phyloP scores from a whole-genome alignment of 2,888 invertebrate genomes.

The Drosophila helvetica region DNA sequence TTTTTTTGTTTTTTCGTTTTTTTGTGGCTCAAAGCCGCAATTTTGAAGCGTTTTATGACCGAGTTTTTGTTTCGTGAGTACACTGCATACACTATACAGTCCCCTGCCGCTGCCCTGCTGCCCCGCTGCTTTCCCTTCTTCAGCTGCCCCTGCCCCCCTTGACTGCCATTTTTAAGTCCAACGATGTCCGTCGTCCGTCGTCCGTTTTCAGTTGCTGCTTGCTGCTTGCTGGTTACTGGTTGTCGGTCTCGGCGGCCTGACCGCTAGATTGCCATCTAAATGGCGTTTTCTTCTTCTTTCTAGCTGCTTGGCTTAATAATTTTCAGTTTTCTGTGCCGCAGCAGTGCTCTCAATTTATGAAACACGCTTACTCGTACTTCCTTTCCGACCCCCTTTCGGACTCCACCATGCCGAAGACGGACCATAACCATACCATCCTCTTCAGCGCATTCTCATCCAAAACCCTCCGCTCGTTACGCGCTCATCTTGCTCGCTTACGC shows the following conservation, averaged over 20 bases:
- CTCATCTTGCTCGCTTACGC: constrained; percentile 57
- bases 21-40: constrained; percentile 68
- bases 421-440: neutral
- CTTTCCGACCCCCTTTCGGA: constrained; percentile 12
- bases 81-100: constrained; percentile 34
- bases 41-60: constrained; percentile 68
- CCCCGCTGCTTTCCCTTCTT: neutral
- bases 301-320: constrained; percentile 63
- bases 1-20: constrained; percentile 12
- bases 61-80: constrained; percentile 67
- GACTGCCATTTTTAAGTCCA: constrained; percentile 66
- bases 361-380: constrained; percentile 72
- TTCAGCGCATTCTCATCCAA: constrained; percentile 9
- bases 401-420: neutral
- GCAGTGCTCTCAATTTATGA: constrained; percentile 74
- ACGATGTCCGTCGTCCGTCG: constrained; percentile 32
- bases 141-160: constrained; percentile 15
- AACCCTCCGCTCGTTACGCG: constrained; percentile 45
- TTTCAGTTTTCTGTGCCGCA: constrained; percentile 33
- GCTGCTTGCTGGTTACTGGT: constrained; percentile 36
- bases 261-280: constrained; percentile 72
- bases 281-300: constrained; percentile 53
- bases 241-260: constrained; percentile 48
- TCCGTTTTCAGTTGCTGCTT: neutral
- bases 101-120: neutral